Percentiles rank a stretch among this genome's conserved stretches.
Conservation (phyloP, 2,888 invertebrate species). For the Erebia aethiops region DNA sequence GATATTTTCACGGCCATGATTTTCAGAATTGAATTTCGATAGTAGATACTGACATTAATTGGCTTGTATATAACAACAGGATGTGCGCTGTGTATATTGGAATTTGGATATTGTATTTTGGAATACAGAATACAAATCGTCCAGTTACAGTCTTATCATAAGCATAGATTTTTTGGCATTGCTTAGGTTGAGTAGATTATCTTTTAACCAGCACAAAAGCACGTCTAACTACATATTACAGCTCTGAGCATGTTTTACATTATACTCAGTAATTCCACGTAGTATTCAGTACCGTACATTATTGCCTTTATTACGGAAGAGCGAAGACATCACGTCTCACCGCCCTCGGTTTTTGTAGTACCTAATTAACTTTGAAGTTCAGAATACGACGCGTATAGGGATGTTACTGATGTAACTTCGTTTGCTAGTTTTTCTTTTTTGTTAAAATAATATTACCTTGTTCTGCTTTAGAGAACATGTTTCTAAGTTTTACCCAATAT, state of each 20-base stretch:
- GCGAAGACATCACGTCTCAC: background rate
- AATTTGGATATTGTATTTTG: background rate
- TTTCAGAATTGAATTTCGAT: slow-evolving; percentile 1
- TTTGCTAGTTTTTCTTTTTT: too few species aligned
- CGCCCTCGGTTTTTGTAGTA: background rate
- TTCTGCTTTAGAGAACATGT: too few species aligned
- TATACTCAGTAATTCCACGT: too few species aligned
- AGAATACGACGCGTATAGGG: background rate
- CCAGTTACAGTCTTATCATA: too few species aligned
- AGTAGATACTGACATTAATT: slow-evolving; percentile 5
- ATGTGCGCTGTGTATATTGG: background rate
- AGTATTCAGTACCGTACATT: background rate
- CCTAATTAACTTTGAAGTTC: background rate
- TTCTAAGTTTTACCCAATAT: too few species aligned
- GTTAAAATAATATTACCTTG: too few species aligned
- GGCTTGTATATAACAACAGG: background rate
- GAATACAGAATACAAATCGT: background rate
- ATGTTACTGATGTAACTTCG: background rate
- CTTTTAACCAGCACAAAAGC: too few species aligned
- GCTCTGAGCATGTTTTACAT: too few species aligned
- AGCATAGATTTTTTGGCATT: too few species aligned
- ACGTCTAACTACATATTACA: too few species aligned
- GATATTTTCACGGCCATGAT: slow-evolving; percentile 4
- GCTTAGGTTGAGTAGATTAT: too few species aligned
- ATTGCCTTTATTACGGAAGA: background rate